These are phyloP conservation scores for Macroteleia sp. DNA, from an alignment of 2,888 invertebrate species.

Conservation along the genomic window DNA sequence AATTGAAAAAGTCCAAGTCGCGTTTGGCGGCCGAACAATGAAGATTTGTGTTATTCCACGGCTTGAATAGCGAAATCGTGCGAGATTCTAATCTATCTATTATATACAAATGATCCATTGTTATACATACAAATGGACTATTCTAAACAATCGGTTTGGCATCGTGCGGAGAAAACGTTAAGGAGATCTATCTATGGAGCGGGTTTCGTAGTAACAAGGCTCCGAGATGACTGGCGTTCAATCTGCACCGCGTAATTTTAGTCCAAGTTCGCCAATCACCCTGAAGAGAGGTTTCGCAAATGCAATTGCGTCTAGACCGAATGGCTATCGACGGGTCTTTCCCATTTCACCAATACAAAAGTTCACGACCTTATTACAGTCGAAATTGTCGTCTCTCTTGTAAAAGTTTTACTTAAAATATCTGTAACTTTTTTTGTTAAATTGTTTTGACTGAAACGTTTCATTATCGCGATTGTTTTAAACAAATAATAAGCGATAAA, in stretches of 20 bases:
- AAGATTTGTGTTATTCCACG: slow-evolving; percentile 6
- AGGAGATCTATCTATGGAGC: slow-evolving; percentile 46
- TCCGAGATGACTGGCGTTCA: slow-evolving; percentile 46
- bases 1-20: not conserved
- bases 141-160: slow-evolving; percentile 64
- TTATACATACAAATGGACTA: slow-evolving; percentile 53
- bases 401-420: too few species aligned
- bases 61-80: slow-evolving; percentile 1
- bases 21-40: slow-evolving; percentile 11
- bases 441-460: not conserved
- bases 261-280: too few species aligned
- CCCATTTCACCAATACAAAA: too few species aligned
- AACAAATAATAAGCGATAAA: slow-evolving; percentile 13
- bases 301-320: slow-evolving; percentile 57
- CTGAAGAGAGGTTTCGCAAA: too few species aligned
- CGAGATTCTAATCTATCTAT: slow-evolving; percentile 28
- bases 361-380: too few species aligned
- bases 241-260: too few species aligned
- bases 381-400: too few species aligned
- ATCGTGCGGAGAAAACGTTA: slow-evolving; percentile 59
- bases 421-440: too few species aligned
- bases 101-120: slow-evolving; percentile 42
- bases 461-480: slow-evolving; percentile 8
- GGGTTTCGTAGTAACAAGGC: slow-evolving; percentile 36
- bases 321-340: slow-evolving; percentile 49